Conservation (phyloP, 2,888 invertebrate genomes). For the Hirtodrosophila trivittata region DNA sequence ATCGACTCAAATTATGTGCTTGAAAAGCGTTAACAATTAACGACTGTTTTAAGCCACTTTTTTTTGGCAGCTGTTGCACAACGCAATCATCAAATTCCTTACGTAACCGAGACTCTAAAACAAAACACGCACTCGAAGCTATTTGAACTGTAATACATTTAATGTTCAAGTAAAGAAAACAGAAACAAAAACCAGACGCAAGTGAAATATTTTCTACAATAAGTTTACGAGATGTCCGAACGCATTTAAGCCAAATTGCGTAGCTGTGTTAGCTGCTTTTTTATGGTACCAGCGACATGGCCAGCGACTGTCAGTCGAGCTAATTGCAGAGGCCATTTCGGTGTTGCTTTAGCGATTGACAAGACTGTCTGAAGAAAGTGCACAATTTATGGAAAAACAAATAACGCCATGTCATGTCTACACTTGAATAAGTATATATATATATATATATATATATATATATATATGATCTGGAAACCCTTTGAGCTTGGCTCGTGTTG, state of each 20-base stretch:
- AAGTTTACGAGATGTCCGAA: conserved; percentile 25
- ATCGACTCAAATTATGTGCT: no score
- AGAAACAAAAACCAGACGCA: no score
- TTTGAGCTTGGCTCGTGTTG: conserved; percentile 47
- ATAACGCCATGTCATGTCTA: no score
- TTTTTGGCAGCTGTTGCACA: no score
- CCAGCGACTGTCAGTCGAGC: no score
- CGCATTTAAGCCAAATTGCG: conserved; percentile 65
- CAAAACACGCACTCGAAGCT: conserved; percentile 21
- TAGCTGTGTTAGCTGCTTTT: conserved; percentile 53
- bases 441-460: no score
- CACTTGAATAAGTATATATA: no score
- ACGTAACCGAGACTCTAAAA: conserved; percentile 1
- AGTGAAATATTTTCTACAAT: conserved; percentile 43
- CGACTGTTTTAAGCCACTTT: conserved; percentile 42
- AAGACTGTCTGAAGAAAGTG: conserved; percentile 77
- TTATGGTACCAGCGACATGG: conserved; percentile 49
- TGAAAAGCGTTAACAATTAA: conserved; percentile 61
- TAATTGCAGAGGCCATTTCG: conserved; percentile 60
- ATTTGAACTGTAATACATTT: conserved; percentile 23
- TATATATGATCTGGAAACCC: no score
- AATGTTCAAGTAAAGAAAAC: no score
- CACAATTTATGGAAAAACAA: conserved; percentile 57
- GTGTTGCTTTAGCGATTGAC: conserved; percentile 50
- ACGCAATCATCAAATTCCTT: no score